Base-by-base conservation (phyloP, 92 coral and sea anemone species). In the Heliopora coerulea region DNA sequence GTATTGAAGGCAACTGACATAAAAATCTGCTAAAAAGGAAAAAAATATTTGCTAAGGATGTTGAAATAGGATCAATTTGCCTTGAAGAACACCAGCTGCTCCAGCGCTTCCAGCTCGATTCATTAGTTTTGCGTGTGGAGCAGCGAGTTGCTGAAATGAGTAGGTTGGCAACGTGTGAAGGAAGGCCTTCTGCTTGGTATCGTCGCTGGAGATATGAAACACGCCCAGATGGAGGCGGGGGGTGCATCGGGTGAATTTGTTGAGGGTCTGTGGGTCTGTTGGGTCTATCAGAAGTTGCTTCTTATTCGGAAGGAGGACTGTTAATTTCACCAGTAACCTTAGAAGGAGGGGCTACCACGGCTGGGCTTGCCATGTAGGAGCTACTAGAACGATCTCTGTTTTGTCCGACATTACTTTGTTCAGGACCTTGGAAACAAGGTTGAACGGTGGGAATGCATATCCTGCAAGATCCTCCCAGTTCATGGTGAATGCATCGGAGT, bases 71-170 rank as follows among this genome's bases (percentile, higher is more conserved):
- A 82, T 81, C 40, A 86, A 78, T 39, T 76, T 81, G 23, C 66
- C 74, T 35, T 86, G 62, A 27, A 82, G 37, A 19, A 81, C 86
- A 76, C 89, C 86, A 82, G 84, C 73, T 15, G 67, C 85, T 39
- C 85, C 85, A 80, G 35, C 80, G 72, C 62, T 34, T 57, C 82
- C 82, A 75, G n/a, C 80, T 72, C 2, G 90, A 73, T 30, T 72
- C 74, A 25, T 86, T 78, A 35, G 57, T 66, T 24, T 42, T 42
- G 18, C n/a, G 24, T 73, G 88, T 79, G 84, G 80, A 79, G 77
- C 77, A 30, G 31, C 73, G 78, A 79, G 88, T 73, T 57, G 82
- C 84, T 79, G 88, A 27, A 79, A 79, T 44, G 66, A 79, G 84
- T 49, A 79, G 52, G 2, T 68, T 56, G 78, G 84, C 81, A 84